Percentiles rank a stretch among this genome's conserved stretches.
phyloP scores from a whole-genome alignment of 2,113 vertebrate species.

The Nibea coibor region DNA sequence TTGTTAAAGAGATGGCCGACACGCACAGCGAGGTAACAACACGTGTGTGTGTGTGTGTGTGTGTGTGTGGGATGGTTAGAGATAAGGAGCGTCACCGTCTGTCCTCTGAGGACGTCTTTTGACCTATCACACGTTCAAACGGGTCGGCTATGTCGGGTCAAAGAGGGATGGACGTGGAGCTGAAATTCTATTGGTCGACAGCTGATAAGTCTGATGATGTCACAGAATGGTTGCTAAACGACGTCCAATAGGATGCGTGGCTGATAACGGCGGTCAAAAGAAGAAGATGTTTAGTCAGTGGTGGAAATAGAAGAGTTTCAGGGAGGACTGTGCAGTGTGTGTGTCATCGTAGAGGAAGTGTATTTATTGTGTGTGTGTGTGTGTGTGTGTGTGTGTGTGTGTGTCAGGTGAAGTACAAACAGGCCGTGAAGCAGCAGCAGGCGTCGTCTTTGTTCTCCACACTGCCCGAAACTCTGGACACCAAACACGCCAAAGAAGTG shows the following conservation, averaged over 20 bases:
- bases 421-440: slow-evolving; percentile 84
- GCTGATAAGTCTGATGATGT: slow-evolving; percentile 37
- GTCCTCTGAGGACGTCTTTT: no score
- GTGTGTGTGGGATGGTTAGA: no score
- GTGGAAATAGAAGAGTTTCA: background rate
- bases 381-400: slow-evolving; percentile 34
- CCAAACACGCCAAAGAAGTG: slow-evolving; percentile 86
- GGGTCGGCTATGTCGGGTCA: background rate
- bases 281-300: background rate
- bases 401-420: slow-evolving; percentile 90
- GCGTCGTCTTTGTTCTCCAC: slow-evolving; percentile 86
- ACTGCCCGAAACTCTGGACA: slow-evolving; percentile 92
- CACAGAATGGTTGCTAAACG: background rate
- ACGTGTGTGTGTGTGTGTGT: no score
- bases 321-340: background rate
- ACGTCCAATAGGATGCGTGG: background rate
- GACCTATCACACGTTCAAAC: no score
- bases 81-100: no score
- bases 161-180: background rate
- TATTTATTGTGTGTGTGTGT: slow-evolving; percentile 3
- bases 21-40: slow-evolving; percentile 63
- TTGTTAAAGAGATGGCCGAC: slow-evolving; percentile 64
- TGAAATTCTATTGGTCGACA: slow-evolving; percentile 2
- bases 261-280: slow-evolving; percentile 5
- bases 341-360: background rate